Evolutionary conservation across 2,888 invertebrate genomes (phyloP), one percentile per base, ranked within the genome.

Genomic region (Agapostemon virescens): DNA sequence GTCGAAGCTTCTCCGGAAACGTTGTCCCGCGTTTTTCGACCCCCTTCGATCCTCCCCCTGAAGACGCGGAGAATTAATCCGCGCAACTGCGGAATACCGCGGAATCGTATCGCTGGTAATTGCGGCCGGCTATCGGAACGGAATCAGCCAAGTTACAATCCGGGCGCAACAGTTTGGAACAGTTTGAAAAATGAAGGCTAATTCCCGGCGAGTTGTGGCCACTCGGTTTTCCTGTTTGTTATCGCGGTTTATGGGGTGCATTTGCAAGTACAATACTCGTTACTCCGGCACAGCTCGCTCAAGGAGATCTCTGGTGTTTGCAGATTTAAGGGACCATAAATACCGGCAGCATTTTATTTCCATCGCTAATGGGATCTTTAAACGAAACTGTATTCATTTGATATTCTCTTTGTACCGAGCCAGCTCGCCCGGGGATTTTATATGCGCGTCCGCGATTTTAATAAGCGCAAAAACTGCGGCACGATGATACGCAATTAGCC

Each of bases 101-200:
- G 55, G 17, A 26, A 26, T 55, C 17, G 6, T 26, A 55, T 17
- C 26, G 55, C 55, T 26, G 55, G 55, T 26, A 55, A 55, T 55
- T 55, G 55, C 15, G 17, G 17, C 26, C 55, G 55, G 15, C 26
- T 55, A 55, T 55, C 55, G 26, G 15, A 0, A 17, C 55, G 2
- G 55, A 26, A 55, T 55, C 55, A 17, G 17, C 55, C 1, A 26
- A 26, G 55, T 55, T 55, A 55, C 55, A 55, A 30, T 26, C 26
- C 55, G 26, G 55, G 55, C 55, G 55, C 55, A 55, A 55, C 55
- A 55, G 55, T 33, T 64, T 64, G 36, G 64, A 64, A 36, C 64
- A 64, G 64, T 38, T 64, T 64, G 64, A 36, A 30, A 64, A 64
- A 64, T 33, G 30, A 3, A 36, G 36, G 36, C 36, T 64, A 64